Evolutionary conservation across 2,113 vertebrate genomes (phyloP).

Genomic region (Cromileptes altivelis): DNA sequence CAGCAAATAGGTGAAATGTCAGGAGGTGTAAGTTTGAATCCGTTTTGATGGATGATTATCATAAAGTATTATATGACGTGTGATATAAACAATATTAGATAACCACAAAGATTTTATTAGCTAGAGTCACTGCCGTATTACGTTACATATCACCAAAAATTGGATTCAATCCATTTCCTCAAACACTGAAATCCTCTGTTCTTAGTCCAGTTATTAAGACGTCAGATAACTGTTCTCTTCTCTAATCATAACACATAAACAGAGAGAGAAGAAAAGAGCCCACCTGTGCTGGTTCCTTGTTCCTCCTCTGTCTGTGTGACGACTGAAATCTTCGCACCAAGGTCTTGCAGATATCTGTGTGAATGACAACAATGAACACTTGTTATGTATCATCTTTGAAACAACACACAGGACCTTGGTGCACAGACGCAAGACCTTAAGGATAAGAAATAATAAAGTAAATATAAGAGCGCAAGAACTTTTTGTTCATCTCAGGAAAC

Average conservation of each 20-base stretch:
- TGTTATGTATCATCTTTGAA: slow-evolving; percentile 1
- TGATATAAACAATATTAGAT: background rate
- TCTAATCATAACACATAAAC: background rate
- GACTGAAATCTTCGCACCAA: background rate
- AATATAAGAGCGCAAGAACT: background rate
- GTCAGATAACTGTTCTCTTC: background rate
- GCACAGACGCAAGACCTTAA: background rate
- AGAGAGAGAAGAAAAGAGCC: background rate
- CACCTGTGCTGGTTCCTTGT: background rate
- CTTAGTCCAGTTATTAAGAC: background rate
- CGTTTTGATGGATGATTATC: background rate
- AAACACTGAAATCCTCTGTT: background rate
- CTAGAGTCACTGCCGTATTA: too few species aligned
- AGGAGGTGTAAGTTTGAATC: background rate
- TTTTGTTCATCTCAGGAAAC: background rate
- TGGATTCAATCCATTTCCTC: background rate
- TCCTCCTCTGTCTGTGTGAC: background rate
- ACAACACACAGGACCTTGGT: background rate
- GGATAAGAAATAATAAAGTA: background rate
- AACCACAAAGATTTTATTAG: background rate
- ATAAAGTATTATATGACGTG: background rate
- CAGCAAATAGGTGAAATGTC: background rate
- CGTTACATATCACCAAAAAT: background rate
- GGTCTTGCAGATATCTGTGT: slow-evolving; percentile 19
- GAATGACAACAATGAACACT: background rate